A percentile compares a stretch with the other conserved stretches of the same genome.
phyloP scores from a whole-genome alignment of 2,888 invertebrate genomes.

The Hirudinaria manillensis region DNA sequence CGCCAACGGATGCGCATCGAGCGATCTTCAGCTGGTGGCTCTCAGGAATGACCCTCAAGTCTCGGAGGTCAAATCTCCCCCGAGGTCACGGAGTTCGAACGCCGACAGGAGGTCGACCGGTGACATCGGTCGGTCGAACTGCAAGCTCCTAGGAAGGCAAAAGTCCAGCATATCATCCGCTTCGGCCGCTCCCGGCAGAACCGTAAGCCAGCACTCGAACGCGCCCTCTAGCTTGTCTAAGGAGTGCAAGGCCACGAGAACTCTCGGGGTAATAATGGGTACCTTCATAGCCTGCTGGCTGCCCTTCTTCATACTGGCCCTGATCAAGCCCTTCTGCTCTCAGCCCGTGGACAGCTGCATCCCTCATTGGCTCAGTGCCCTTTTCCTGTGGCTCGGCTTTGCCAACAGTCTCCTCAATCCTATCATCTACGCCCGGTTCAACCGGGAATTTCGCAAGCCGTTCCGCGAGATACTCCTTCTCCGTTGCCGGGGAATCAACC shows the following conservation, averaged over 20 bases:
- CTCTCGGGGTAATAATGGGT: conserved; percentile 90
- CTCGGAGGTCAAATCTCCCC: background rate
- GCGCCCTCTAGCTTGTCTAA: conserved; percentile 32
- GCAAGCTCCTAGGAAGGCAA: background rate
- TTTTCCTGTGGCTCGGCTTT: conserved; percentile 64
- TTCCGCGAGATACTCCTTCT: conserved; percentile 85
- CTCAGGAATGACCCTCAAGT: background rate
- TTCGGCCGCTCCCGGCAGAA: background rate
- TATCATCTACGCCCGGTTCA: conserved; percentile 89
- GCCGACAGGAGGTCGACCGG: conserved; percentile 6
- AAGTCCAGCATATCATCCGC: background rate
- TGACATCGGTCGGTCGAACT: background rate
- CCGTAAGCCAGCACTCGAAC: conserved; percentile 7
- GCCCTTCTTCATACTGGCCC: conserved; percentile 87
- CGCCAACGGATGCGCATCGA: conserved; percentile 14
- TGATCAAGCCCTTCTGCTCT: conserved; percentile 59
- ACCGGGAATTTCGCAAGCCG: conserved; percentile 88
- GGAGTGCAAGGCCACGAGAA: conserved; percentile 87
- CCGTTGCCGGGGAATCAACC: conserved; percentile 52
- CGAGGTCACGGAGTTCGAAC: background rate
- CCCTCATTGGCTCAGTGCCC: conserved; percentile 45
- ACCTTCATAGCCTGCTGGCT: conserved; percentile 89
- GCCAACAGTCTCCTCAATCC: conserved; percentile 90
- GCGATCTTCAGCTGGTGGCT: conserved; percentile 3
- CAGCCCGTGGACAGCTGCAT: conserved; percentile 39